phyloP scores from a whole-genome alignment of 1,140 invertebrate species.

The Sogatella furcifera region DNA sequence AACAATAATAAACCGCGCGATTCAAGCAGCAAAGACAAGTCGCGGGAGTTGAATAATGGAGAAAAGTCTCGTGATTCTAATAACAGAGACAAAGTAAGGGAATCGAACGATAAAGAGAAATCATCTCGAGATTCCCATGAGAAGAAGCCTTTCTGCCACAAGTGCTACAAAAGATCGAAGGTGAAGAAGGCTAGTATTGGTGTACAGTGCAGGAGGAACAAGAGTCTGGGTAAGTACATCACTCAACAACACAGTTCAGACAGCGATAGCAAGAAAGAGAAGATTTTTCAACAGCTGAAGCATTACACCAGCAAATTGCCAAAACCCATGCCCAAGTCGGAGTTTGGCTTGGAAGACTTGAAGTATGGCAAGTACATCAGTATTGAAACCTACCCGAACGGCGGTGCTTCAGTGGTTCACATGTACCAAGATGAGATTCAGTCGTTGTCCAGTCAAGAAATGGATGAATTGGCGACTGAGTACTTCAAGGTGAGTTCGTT shows the following conservation, averaged over 20 bases:
- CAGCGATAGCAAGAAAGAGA: slow-evolving; percentile 15
- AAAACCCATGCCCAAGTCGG: slow-evolving; percentile 31
- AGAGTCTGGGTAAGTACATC: slow-evolving; percentile 28
- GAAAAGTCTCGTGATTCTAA: no score
- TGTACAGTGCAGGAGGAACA: slow-evolving; percentile 45
- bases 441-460: slow-evolving; percentile 58
- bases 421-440: slow-evolving; percentile 88
- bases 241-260: slow-evolving; percentile 17
- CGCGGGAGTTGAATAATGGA: no score
- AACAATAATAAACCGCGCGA: no score
- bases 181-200: slow-evolving; percentile 48
- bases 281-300: slow-evolving; percentile 28
- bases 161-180: slow-evolving; percentile 47
- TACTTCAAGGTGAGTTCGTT: slow-evolving; percentile 61
- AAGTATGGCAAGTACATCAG: slow-evolving; percentile 68
- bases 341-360: slow-evolving; percentile 40
- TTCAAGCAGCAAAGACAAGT: no score
- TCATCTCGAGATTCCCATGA: neutral
- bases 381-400: slow-evolving; percentile 89
- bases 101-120: slow-evolving; percentile 1
- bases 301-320: slow-evolving; percentile 32
- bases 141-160: slow-evolving; percentile 35
- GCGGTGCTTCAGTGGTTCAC: slow-evolving; percentile 86
- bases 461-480: slow-evolving; percentile 74
- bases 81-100: neutral